Evolutionary conservation across 2,797 vertebrate species (phyloP).

Genomic region (Premnoplex brunnescens): DNA sequence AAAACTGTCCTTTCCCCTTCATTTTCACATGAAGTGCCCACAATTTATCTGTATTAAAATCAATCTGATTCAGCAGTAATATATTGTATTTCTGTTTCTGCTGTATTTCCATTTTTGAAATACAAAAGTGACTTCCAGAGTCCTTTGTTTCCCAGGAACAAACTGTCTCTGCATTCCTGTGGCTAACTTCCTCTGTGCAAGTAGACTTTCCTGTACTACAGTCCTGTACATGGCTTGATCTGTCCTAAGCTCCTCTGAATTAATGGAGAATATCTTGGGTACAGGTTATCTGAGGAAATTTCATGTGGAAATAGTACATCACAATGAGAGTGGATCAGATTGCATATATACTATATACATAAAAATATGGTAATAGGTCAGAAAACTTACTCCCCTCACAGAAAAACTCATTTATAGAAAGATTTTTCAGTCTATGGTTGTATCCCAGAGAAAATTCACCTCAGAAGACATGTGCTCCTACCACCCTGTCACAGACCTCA

Average conservation of each 20-base stretch:
- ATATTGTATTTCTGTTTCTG: not conserved
- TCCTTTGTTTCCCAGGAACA: not conserved
- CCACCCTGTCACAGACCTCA: not conserved
- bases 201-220: not conserved
- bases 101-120: not conserved
- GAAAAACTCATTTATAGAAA: not conserved
- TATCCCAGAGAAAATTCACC: not conserved
- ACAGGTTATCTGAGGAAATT: not conserved
- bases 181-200: not conserved
- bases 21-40: not conserved
- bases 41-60: not conserved
- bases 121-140: not conserved
- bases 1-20: not conserved
- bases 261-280: not conserved
- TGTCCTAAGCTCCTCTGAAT: not conserved
- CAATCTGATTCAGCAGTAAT: not conserved
- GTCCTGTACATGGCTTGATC: not conserved
- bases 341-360: not conserved
- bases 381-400: not conserved
- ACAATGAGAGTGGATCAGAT: not conserved
- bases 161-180: not conserved
- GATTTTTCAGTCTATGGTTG: not conserved
- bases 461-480: not conserved
- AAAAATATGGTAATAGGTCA: not conserved
- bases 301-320: not conserved